These are phyloP conservation scores for Drosophila biarmipes DNA, from an alignment of 1,140 invertebrate genomes.

Conservation along the genomic window DNA sequence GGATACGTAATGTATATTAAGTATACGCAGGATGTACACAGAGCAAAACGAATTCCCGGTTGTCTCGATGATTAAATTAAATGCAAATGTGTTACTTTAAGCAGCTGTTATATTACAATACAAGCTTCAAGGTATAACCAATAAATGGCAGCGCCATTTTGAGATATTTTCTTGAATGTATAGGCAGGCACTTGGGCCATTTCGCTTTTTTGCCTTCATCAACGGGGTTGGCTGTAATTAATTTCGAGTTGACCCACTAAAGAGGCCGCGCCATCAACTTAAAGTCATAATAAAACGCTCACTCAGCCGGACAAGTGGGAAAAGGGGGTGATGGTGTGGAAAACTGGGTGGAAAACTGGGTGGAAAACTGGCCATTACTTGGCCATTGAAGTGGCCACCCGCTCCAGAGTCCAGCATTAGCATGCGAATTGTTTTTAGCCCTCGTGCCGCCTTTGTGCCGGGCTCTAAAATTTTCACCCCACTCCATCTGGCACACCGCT, in stretches of 20 bases:
- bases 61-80: no score
- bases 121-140: neutral
- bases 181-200: neutral
- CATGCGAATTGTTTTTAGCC: slow-evolving; percentile 51
- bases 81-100: no score
- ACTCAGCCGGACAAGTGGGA: slow-evolving; percentile 37
- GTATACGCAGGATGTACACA: slow-evolving; percentile 1
- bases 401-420: slow-evolving; percentile 50
- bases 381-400: slow-evolving; percentile 41
- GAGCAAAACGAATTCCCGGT: neutral
- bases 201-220: neutral
- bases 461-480: slow-evolving; percentile 24
- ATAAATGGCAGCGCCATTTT: neutral
- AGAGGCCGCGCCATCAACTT: slow-evolving; percentile 53
- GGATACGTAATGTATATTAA: slow-evolving; percentile 15
- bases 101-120: no score
- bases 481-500: neutral
- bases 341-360: neutral
- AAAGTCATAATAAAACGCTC: slow-evolving; percentile 73
- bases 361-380: slow-evolving; percentile 74
- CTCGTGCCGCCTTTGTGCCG: slow-evolving; percentile 12
- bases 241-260: slow-evolving; percentile 79
- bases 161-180: slow-evolving; percentile 2
- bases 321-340: slow-evolving; percentile 1
- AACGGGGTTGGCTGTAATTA: slow-evolving; percentile 56